phyloP scores from a whole-genome alignment of 2,113 vertebrate species.

The Hydrolagus affinis region DNA sequence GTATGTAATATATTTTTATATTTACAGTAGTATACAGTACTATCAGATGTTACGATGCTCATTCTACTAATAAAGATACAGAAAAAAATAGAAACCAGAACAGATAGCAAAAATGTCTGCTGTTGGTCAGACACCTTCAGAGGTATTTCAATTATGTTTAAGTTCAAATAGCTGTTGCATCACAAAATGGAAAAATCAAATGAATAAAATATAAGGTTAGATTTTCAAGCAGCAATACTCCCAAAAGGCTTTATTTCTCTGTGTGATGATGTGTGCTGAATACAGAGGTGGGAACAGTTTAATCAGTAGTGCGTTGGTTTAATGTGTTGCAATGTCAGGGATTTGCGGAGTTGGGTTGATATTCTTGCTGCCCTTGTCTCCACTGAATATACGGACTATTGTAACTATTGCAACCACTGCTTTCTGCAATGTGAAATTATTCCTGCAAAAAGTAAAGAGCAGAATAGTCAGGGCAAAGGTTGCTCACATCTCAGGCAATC shows the following conservation, averaged over 20 bases:
- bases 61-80: neutral
- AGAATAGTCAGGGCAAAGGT: no score
- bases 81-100: neutral
- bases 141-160: no score
- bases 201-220: neutral
- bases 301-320: neutral
- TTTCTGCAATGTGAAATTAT: no score
- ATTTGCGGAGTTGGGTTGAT: neutral
- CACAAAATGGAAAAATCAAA: neutral
- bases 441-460: no score
- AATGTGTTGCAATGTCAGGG: neutral
- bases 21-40: no score
- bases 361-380: neutral
- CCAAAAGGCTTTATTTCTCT: neutral
- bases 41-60: neutral
- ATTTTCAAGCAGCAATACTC: neutral
- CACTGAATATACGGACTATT: neutral
- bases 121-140: neutral
- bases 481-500: no score
- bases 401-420: neutral
- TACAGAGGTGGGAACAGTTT: neutral
- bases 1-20: no score
- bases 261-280: conserved; percentile 3
- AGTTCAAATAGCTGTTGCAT: conserved; percentile 3
- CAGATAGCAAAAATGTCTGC: neutral